Conservation (phyloP, 2,888 invertebrate genomes). For the Molanna angustata region DNA sequence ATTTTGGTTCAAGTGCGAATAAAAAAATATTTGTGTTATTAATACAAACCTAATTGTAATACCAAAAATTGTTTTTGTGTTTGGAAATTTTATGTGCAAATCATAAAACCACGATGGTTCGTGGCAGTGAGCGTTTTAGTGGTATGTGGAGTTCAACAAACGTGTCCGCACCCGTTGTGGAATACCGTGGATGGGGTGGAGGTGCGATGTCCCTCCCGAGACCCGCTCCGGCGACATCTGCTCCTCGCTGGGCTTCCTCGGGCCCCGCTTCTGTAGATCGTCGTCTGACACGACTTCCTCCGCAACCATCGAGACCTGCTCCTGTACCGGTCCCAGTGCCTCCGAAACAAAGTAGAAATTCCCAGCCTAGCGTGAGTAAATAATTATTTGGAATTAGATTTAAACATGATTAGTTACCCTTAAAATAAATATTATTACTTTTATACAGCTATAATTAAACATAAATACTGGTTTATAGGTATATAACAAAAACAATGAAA, state of each 20-base stretch:
- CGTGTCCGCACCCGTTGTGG: constrained; percentile 24
- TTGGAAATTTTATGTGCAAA: too few relatives aligned
- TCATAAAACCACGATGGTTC: constrained; percentile 10
- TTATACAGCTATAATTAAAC: too few relatives aligned
- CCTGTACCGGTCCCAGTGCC: constrained; percentile 35
- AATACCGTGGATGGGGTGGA: constrained; percentile 33
- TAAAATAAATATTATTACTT: too few relatives aligned
- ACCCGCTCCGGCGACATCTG: constrained; percentile 52
- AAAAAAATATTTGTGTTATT: too few relatives aligned
- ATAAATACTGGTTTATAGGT: too few relatives aligned
- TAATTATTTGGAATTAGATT: too few relatives aligned
- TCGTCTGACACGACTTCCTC: constrained; percentile 43
- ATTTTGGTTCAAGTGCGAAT: too few relatives aligned
- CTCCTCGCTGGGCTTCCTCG: constrained; percentile 45
- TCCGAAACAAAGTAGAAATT: constrained; percentile 37
- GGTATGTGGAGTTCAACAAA: constrained; percentile 27
- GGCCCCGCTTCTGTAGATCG: constrained; percentile 53
- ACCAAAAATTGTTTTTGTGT: too few relatives aligned
- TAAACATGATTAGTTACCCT: too few relatives aligned
- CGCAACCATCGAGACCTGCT: constrained; percentile 31
- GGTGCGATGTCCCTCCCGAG: constrained; percentile 42
- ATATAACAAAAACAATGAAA: too few relatives aligned
- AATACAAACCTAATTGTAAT: too few relatives aligned
- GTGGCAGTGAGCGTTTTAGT: constrained; percentile 4
- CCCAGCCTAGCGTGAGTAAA: constrained; percentile 49